These are phyloP conservation scores for Empis stercorea DNA, from an alignment of 2,888 invertebrate genomes.

Conservation along the genomic window DNA sequence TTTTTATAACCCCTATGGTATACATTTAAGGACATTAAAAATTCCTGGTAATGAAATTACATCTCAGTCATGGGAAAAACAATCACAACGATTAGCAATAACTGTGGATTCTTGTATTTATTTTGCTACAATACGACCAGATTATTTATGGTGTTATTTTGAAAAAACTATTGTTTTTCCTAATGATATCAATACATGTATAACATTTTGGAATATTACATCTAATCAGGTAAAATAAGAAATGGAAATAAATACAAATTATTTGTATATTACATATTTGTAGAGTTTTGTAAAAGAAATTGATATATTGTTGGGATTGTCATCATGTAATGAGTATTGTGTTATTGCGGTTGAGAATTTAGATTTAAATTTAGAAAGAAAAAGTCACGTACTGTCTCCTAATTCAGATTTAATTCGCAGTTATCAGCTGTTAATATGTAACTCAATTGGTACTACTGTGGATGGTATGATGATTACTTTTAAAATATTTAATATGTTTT, in stretches of 20 bases:
- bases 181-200: constrained; percentile 42
- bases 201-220: constrained; percentile 89
- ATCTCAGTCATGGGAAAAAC: constrained; percentile 90
- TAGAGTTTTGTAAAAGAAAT: constrained; percentile 57
- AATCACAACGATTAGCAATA: constrained; percentile 80
- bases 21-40: constrained; percentile 73
- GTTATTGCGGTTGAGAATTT: constrained; percentile 50
- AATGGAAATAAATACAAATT: background rate
- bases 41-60: constrained; percentile 79
- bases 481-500: background rate
- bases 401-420: constrained; percentile 41
- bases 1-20: constrained; percentile 81
- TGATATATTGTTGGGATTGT: constrained; percentile 52
- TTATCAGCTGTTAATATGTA: constrained; percentile 65
- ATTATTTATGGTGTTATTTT: constrained; percentile 94
- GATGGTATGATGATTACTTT: constrained; percentile 44
- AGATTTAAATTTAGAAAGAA: constrained; percentile 19
- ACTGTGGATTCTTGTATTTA: constrained; percentile 95
- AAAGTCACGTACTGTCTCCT: constrained; percentile 27
- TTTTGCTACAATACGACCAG: constrained; percentile 92
- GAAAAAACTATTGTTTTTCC: constrained; percentile 85
- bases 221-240: constrained; percentile 61
- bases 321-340: constrained; percentile 64
- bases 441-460: constrained; percentile 75
- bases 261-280: constrained; percentile 5